phyloP scores from a whole-genome alignment of 2,888 invertebrate species.

The Deroplatys truncata region DNA sequence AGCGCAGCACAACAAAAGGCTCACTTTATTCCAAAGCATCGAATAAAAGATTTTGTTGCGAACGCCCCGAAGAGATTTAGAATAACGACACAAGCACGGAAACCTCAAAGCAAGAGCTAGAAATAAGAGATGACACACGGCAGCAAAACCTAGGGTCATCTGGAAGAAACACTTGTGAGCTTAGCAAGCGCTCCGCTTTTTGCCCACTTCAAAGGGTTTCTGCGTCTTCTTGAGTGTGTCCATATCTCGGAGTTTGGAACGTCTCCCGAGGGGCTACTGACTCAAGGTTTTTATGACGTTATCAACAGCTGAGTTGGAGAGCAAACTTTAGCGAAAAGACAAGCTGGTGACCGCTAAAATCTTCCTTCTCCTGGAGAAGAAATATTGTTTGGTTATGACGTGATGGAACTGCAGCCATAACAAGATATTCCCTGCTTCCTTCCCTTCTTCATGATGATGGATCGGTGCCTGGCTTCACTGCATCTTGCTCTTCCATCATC shows the following conservation, averaged over 20 bases:
- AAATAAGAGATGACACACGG: not conserved
- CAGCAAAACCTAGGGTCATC: not conserved
- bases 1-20: not conserved
- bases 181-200: not conserved
- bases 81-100: not conserved
- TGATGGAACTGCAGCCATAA: not conserved
- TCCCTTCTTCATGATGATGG: not conserved
- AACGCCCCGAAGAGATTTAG: not conserved
- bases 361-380: not conserved
- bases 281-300: constrained; percentile 1
- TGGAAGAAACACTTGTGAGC: not conserved
- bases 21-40: not conserved
- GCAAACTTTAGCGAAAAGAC: not conserved
- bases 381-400: not conserved
- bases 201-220: not conserved
- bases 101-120: not conserved
- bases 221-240: not conserved
- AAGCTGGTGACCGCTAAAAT: not conserved
- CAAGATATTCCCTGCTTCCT: not conserved
- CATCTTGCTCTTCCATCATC: not conserved
- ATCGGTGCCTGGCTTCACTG: not conserved
- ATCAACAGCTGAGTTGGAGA: constrained; percentile 1
- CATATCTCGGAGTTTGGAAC: not conserved
- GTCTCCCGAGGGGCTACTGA: constrained; percentile 6
- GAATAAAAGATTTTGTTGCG: not conserved